Evolutionary conservation across 2,888 invertebrate species (phyloP).

Genomic region (Phortica magna): DNA sequence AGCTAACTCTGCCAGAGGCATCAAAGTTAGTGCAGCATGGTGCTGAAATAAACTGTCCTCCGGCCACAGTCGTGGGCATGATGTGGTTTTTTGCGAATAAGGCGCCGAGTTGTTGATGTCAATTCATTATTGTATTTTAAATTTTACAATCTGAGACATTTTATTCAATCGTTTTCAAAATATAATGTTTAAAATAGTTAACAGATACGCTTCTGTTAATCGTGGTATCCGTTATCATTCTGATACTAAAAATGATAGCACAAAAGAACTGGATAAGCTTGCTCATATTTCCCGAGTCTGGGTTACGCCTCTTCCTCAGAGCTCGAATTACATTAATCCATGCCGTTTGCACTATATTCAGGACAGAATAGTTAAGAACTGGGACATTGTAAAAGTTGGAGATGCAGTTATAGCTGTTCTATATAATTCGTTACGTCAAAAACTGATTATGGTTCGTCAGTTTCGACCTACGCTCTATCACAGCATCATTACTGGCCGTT

Average conservation of each 20-base stretch:
- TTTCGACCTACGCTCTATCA: conserved; percentile 1
- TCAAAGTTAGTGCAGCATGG: not conserved
- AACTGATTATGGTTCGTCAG: not conserved
- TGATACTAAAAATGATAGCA: no score
- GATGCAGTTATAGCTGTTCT: not conserved
- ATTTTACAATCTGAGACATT: no score
- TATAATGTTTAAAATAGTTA: no score
- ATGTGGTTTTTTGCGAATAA: conserved; percentile 25
- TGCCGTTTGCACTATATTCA: not conserved
- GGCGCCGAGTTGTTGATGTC: not conserved
- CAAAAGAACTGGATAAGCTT: no score
- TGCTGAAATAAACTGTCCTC: not conserved
- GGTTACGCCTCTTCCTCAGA: not conserved
- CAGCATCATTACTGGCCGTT: not conserved
- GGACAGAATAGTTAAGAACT: not conserved
- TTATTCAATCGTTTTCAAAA: no score
- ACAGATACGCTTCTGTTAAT: no score
- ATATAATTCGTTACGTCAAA: not conserved
- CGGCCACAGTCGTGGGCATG: conserved; percentile 7
- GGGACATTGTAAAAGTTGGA: not conserved
- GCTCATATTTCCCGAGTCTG: not conserved
- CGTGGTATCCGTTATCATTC: no score
- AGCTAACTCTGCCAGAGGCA: conserved; percentile 7
- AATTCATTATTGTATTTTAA: no score
- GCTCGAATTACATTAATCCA: not conserved